Evolutionary conservation across 1,140 invertebrate species (phyloP), one percentile per base, ranked within the genome.

Genomic region (Oryctes rhinoceros): DNA sequence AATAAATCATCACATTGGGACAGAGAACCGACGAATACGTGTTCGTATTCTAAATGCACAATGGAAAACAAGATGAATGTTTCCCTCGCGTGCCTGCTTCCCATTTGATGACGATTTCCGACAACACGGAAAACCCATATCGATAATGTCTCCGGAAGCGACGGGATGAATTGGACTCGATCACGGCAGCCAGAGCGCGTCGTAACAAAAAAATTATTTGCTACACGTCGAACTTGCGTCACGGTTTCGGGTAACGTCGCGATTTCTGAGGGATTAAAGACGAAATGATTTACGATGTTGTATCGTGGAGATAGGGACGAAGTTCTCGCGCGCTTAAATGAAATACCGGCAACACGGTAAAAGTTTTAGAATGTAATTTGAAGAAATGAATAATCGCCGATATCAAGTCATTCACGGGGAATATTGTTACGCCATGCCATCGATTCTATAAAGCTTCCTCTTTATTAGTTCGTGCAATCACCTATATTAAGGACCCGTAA

Each of bases 61-160:
- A 44, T 44, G 9, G 39, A 44, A 59, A 59, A 59, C 53, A 18
- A 18, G 53, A 59, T 59, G 18, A 59, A 59, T 59, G 53, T 59
- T 59, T 18, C 53, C 18, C 53, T 18, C 4, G n/a, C 18, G 53
- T 59, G 15, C n/a, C 18, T n/a, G 53, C n/a, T 59, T 59, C 9
- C n/a, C 53, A 18, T 59, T 59, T 59, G 15, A 59, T 59, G 53
- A 59, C 18, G 53, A 59, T 59, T 59, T 6, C n/a, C 53, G 15
- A 59, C 53, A 59, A 59, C 53, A 59, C 53, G 53, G 18, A 59
- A 59, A 59, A 59, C 53, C 53, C 53, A 59, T 59, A 59, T 59
- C 53, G 15, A 53, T 59, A 18, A 59, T 59, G n/a, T 59, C 18
- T 24, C 13, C 67, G 37, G 4, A 35, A 35, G 18, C 24, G 24